phyloP scores from a whole-genome alignment of 2,113 vertebrate genomes.

The Hemiscyllium ocellatum region DNA sequence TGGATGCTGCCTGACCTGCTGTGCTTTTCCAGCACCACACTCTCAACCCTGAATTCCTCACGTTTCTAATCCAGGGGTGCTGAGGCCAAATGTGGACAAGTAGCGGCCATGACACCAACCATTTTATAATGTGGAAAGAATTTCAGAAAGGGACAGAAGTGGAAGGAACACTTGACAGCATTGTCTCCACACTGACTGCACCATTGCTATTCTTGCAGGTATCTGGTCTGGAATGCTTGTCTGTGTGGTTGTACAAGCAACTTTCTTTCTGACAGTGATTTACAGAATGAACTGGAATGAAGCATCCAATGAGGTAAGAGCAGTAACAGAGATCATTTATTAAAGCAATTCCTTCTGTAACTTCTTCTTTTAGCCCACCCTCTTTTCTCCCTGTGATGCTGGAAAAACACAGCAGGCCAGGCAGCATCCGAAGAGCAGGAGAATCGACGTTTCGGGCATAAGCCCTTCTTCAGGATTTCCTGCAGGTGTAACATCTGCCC shows the following conservation, averaged over 20 bases:
- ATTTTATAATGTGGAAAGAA: neutral
- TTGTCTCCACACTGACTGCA: neutral
- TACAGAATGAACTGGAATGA: neutral
- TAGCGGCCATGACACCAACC: neutral
- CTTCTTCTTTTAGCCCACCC: neutral
- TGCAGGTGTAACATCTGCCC: no score
- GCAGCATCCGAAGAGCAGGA: neutral
- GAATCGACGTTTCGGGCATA: no score
- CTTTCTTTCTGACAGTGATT: neutral
- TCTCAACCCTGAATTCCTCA: no score
- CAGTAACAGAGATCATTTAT: neutral
- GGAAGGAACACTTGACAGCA: neutral
- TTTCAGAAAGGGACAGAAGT: neutral
- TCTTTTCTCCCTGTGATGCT: neutral
- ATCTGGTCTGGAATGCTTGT: conserved; percentile 5
- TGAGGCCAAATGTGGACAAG: neutral
- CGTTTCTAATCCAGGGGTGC: no score
- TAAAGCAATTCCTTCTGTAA: neutral
- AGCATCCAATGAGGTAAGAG: neutral
- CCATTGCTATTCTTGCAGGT: neutral
- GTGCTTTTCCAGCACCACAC: no score
- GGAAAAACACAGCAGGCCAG: neutral
- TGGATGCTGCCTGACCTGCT: no score
- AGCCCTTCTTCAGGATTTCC: no score
- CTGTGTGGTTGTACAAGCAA: neutral